Evolutionary conservation across 2,888 invertebrate genomes (phyloP).

Genomic region (Chaetoderma sp.): DNA sequence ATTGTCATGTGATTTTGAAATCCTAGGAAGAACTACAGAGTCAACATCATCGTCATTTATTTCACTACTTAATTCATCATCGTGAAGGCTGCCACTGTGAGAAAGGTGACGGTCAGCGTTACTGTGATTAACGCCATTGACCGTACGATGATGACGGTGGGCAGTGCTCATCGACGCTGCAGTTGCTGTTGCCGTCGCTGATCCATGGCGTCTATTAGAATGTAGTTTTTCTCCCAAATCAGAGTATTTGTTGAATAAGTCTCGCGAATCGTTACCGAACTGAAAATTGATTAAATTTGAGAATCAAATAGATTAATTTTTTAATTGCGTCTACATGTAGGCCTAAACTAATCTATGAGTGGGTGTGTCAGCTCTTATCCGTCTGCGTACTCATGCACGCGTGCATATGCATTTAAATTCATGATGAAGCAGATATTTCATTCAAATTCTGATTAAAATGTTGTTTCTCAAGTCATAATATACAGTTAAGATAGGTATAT

Average conservation of each 20-base stretch:
- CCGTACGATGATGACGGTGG: neutral
- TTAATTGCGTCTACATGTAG: no score
- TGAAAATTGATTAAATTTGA: no score
- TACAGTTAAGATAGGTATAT: no score
- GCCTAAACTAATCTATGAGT: no score
- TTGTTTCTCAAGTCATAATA: no score
- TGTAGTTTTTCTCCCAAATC: slow-evolving; percentile 47
- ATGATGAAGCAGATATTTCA: no score
- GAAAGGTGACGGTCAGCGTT: neutral
- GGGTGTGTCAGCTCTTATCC: no score
- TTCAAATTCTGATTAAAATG: no score
- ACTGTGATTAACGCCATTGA: neutral
- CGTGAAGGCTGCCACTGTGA: neutral
- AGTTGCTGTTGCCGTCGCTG: neutral
- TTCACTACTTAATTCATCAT: neutral
- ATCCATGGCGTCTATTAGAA: neutral
- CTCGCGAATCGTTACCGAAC: slow-evolving; percentile 7
- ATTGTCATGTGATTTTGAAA: no score
- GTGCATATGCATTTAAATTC: no score
- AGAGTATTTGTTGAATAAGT: slow-evolving; percentile 49
- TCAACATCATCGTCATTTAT: neutral
- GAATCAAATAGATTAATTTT: no score
- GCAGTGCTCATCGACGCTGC: neutral
- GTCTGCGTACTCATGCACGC: no score
- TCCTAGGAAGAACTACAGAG: neutral